Percentiles rank a stretch among this genome's conserved stretches.
Evolutionary conservation across 2,113 vertebrate genomes (phyloP).

Genomic region (Coryphaenoides rupestris): DNA sequence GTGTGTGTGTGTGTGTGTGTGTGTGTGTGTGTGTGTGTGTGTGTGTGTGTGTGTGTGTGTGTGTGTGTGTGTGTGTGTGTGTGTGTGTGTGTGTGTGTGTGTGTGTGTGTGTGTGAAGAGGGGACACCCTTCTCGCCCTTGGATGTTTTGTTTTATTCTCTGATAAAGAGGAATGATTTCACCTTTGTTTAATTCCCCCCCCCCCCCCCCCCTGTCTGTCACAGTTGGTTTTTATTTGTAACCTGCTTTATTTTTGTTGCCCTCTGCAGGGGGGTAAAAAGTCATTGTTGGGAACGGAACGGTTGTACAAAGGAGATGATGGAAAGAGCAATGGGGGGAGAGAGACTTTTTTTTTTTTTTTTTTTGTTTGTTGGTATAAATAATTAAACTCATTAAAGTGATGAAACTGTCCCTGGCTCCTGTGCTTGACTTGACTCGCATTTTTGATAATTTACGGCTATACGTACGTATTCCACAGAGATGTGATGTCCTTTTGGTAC

Average conservation of each 20-base stretch:
- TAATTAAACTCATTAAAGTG: slow-evolving; percentile 82
- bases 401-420: slow-evolving; percentile 61
- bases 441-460: background rate
- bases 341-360: slow-evolving; percentile 74
- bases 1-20: too few relatives aligned
- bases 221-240: slow-evolving; percentile 55
- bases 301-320: slow-evolving; percentile 58
- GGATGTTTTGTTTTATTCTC: slow-evolving; percentile 4
- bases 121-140: slow-evolving; percentile 20
- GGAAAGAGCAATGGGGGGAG: slow-evolving; percentile 64
- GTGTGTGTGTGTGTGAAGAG: slow-evolving; percentile 27
- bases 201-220: slow-evolving; percentile 18
- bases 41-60: slow-evolving; percentile 18
- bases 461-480: too few relatives aligned
- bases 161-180: slow-evolving; percentile 44
- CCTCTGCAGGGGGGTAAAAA: slow-evolving; percentile 34
- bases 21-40: slow-evolving; percentile 17
- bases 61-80: slow-evolving; percentile 7
- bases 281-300: slow-evolving; percentile 43
- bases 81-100: too few relatives aligned
- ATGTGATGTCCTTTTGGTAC: too few relatives aligned
- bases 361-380: slow-evolving; percentile 81
- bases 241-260: slow-evolving; percentile 47
- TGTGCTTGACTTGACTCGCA: slow-evolving; percentile 11
- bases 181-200: slow-evolving; percentile 48